Conservation (phyloP, 2,888 invertebrate species). For the Netelia fuscicornis region DNA sequence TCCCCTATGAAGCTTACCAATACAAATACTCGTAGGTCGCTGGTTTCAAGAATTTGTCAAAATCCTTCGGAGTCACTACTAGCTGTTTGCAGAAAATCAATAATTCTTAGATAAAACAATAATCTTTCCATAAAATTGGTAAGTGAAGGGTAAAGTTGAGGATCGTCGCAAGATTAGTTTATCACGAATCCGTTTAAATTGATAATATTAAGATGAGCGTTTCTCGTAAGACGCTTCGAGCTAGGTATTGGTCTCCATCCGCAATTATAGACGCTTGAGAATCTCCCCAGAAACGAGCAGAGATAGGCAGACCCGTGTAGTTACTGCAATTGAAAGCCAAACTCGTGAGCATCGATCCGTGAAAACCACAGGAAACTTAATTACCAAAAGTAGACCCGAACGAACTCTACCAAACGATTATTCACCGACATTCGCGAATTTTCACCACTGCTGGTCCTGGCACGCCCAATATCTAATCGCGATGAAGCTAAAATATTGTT, state of each 20-base stretch:
- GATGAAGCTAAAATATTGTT: slow-evolving; percentile 36
- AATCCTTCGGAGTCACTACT: neutral
- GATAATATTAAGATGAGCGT: too few species aligned
- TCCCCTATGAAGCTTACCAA: neutral
- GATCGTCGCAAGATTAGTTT: too few species aligned
- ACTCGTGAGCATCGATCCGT: slow-evolving; percentile 72
- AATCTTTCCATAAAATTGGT: too few species aligned
- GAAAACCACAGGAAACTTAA: slow-evolving; percentile 79
- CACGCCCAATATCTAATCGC: slow-evolving; percentile 39
- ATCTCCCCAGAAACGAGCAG: too few species aligned
- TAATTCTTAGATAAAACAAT: too few species aligned
- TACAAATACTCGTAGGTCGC: neutral
- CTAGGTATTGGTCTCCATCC: too few species aligned
- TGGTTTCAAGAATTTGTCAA: neutral
- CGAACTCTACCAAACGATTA: slow-evolving; percentile 75
- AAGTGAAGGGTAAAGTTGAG: too few species aligned
- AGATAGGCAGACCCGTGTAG: slow-evolving; percentile 57
- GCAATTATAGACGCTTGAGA: too few species aligned
- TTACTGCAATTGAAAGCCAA: slow-evolving; percentile 77
- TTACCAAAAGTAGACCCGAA: slow-evolving; percentile 74
- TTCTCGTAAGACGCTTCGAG: too few species aligned
- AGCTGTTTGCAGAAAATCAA: too few species aligned
- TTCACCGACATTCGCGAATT: slow-evolving; percentile 60
- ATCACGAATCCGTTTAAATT: too few species aligned
- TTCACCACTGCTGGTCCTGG: slow-evolving; percentile 30